Percentiles rank a stretch among this genome's conserved stretches.
Evolutionary conservation across 2,113 vertebrate species (phyloP).

Genomic region (Poeciliopsis occidentalis): DNA sequence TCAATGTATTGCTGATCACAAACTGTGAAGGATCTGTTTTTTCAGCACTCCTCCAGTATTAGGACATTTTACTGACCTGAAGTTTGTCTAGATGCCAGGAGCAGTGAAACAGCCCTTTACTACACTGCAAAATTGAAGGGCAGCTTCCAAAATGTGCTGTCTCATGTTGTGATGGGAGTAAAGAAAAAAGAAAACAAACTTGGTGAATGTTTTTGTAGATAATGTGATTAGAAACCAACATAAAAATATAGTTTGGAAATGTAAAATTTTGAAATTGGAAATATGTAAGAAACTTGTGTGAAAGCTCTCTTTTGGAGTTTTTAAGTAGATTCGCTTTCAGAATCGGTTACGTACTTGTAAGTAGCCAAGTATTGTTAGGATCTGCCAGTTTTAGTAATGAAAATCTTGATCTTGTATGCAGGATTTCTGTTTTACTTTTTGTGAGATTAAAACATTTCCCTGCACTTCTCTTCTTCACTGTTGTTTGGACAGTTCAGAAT

Average conservation of each 20-base stretch:
- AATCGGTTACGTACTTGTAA: no score
- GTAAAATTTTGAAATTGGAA: neutral
- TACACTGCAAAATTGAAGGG: neutral
- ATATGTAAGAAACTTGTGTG: no score
- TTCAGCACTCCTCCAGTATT: neutral
- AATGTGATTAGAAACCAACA: neutral
- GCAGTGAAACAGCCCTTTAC: neutral
- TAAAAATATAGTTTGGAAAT: neutral
- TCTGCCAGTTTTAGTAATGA: neutral
- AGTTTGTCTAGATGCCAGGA: neutral
- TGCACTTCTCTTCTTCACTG: conserved; percentile 30
- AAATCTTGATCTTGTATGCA: neutral
- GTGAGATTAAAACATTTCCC: conserved; percentile 13
- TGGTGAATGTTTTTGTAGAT: neutral
- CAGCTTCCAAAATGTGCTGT: neutral
- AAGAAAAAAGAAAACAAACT: no score
- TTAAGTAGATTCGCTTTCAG: no score
- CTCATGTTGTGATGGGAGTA: neutral
- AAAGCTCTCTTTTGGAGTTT: no score
- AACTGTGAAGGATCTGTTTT: neutral
- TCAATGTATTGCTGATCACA: no score
- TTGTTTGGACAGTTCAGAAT: conserved; percentile 58
- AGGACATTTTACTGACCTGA: neutral
- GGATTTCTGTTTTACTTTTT: neutral
- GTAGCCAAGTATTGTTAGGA: no score